A percentile compares a stretch with the other conserved stretches of the same genome.
Evolutionary conservation across 2,797 vertebrate species (phyloP).

Genomic region (Chelmon rostratus): DNA sequence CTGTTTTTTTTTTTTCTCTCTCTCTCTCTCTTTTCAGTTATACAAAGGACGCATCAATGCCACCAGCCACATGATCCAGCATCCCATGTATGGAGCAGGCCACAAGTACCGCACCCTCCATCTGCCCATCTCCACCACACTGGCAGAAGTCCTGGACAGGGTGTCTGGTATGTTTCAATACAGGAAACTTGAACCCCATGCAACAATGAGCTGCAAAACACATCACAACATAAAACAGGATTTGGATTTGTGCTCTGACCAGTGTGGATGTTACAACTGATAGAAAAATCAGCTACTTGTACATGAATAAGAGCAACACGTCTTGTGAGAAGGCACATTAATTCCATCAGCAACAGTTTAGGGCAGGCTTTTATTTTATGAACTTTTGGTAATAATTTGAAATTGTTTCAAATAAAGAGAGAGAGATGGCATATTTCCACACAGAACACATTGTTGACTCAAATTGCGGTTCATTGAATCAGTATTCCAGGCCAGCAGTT

Average conservation of each 20-base stretch:
- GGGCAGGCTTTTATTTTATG: too few relatives aligned
- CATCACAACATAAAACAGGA: not conserved
- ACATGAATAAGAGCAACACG: not conserved
- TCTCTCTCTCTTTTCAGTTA: constrained; percentile 86
- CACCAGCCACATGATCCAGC: constrained; percentile 98
- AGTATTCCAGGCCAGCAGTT: too few relatives aligned
- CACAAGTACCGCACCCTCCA: constrained; percentile 99
- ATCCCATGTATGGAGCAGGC: constrained; percentile 98
- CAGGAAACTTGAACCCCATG: not conserved
- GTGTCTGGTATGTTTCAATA: constrained; percentile 90
- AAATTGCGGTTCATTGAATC: too few relatives aligned
- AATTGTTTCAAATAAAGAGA: too few relatives aligned
- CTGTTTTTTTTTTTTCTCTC: not conserved
- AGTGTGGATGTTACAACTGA: not conserved
- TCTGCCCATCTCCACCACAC: constrained; percentile 96
- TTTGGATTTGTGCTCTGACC: not conserved
- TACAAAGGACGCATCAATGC: constrained; percentile 99
- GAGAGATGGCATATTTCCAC: too few relatives aligned
- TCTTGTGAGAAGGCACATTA: not conserved
- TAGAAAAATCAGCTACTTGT: not conserved
- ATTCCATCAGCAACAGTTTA: too few relatives aligned
- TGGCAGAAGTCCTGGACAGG: constrained; percentile 97
- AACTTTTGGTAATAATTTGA: too few relatives aligned
- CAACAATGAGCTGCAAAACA: not conserved
- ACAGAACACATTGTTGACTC: too few relatives aligned